phyloP scores from a whole-genome alignment of 2,113 vertebrate species.

The Baryphthengus martii region DNA sequence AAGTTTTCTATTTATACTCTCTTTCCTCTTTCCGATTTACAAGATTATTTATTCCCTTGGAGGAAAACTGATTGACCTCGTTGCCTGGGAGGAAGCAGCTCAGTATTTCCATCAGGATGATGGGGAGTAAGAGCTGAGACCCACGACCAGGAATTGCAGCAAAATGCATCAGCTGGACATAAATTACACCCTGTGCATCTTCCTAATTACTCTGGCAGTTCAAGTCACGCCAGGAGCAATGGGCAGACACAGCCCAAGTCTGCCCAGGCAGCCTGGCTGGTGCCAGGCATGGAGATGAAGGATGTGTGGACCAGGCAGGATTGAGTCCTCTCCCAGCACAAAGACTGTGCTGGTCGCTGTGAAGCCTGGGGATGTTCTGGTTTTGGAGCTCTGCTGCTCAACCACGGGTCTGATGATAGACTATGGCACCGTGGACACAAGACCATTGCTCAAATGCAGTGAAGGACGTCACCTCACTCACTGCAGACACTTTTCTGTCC shows the following conservation, averaged over 20 bases:
- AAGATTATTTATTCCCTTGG: background rate
- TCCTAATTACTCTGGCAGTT: background rate
- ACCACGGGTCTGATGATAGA: too few species aligned
- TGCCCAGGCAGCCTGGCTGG: background rate
- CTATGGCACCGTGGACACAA: too few species aligned
- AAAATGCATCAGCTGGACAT: background rate
- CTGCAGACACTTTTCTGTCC: too few species aligned
- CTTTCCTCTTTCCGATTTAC: background rate
- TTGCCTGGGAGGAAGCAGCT: background rate
- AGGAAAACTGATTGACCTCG: background rate
- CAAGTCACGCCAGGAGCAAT: background rate
- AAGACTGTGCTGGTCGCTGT: background rate
- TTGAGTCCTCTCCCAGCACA: rapidly evolving
- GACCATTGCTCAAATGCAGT: too few species aligned
- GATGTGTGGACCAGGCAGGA: background rate
- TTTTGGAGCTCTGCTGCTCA: too few species aligned
- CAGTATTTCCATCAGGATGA: background rate
- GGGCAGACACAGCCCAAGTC: background rate
- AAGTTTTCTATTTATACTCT: background rate
- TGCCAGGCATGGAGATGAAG: background rate
- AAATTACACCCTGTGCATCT: background rate
- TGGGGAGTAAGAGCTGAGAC: background rate
- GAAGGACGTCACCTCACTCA: too few species aligned
- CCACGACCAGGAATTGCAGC: background rate
- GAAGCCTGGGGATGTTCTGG: background rate